Base-by-base conservation (phyloP, 2,797 vertebrate species). In the Acrocephalus scirpaceus region DNA sequence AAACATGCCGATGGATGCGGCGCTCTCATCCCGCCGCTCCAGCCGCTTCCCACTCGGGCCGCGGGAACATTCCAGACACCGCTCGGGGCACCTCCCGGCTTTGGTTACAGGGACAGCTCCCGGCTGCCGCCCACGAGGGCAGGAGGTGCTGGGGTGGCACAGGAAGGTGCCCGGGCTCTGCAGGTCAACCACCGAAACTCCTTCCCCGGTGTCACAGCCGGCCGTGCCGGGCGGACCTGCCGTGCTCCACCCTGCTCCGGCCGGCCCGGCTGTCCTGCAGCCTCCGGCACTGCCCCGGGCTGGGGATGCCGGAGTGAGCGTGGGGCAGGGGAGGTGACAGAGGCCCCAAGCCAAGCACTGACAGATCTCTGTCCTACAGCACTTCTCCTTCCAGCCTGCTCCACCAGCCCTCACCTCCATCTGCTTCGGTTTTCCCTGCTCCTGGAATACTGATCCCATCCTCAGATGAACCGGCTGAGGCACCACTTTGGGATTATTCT, bases 221-320 rank as follows among this genome's bases (percentile, higher is more conserved):
- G 45, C 71, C 7, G 36, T 53, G 60, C 34, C 0, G 0, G 47
- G 57, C n/a, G 4, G 38, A 53, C 8, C 48, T 7, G 48, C 74
- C 0, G 0, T 3, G 83, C 54, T 56, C 38, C 0, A 1, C 14
- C 60, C 72, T 7, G 40, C 66, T 11, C 5, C 5, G 2, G n/a
- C 54, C 7, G 1, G 13, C 16, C 16, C 10, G 1, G 23, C 45
- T 2, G 30, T 16, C n/a, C 71, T 0, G 30, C 53, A 50, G 3
- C 65, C 42, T 17, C 42, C 16, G 42, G 42, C 42, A 44, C 42
- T 44, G 25, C 36, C 29, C 36, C 8, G 8, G 44, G 44, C 62
- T 8, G 7, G 1, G 66, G 30, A 1, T 3, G n/a, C 62, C 38
- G 71, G 36, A 54, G 32, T 6, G 30, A 42, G 77, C 0, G 0